phyloP scores from a whole-genome alignment of 2,888 invertebrate species.

The Orthosia gracilis region DNA sequence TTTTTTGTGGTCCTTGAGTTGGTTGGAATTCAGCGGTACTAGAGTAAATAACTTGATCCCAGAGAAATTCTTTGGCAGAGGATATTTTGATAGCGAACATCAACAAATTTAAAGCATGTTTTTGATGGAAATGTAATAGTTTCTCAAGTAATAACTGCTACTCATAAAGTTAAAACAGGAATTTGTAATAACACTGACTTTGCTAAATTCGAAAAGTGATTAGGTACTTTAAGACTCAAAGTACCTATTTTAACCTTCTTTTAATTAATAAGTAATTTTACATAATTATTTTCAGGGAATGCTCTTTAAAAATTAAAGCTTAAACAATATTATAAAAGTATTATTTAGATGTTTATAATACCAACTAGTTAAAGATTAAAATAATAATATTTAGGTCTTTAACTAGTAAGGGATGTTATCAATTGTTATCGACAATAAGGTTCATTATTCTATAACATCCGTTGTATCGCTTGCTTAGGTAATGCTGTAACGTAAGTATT shows the following conservation, averaged over 20 bases:
- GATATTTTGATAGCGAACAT: constrained; percentile 3
- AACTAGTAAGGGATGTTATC: too few species aligned
- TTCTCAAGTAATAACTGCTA: background rate
- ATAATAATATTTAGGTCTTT: too few species aligned
- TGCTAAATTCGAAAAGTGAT: background rate
- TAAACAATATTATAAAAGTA: too few species aligned
- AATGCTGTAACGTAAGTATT: too few species aligned
- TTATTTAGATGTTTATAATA: too few species aligned
- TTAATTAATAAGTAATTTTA: too few species aligned
- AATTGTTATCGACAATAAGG: too few species aligned
- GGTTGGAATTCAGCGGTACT: constrained; percentile 29
- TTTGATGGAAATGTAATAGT: background rate
- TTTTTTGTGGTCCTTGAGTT: constrained; percentile 42
- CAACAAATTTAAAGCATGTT: constrained; percentile 13
- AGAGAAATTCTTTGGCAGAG: constrained; percentile 9
- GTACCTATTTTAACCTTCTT: too few species aligned
- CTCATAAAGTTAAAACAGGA: background rate
- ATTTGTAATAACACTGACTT: background rate
- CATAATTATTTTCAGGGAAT: background rate
- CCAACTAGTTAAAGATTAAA: too few species aligned
- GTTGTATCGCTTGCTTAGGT: too few species aligned
- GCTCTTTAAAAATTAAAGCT: too few species aligned
- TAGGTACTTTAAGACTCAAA: background rate
- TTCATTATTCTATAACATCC: too few species aligned
- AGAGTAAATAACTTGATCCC: constrained; percentile 34